phyloP scores from a whole-genome alignment of 2,888 invertebrate genomes.

The Exephanes ischioxanthus region DNA sequence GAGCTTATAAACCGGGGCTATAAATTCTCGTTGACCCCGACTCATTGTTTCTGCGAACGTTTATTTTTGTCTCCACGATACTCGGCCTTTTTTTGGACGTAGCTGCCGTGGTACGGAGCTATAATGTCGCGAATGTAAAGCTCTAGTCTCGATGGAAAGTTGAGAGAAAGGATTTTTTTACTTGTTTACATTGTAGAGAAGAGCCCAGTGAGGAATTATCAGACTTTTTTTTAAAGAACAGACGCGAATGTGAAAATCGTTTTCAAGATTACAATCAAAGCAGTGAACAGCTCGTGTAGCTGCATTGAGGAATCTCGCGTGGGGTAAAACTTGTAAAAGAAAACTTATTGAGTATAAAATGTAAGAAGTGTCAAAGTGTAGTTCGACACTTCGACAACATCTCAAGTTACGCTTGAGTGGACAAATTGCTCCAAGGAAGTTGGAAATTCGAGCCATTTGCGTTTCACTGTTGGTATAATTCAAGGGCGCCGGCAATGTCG shows the following conservation, averaged over 20 bases:
- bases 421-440: background rate
- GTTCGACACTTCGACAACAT: background rate
- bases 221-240: background rate
- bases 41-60: background rate
- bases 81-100: background rate
- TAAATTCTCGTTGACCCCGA: constrained; percentile 28
- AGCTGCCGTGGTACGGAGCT: background rate
- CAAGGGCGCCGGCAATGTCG: background rate
- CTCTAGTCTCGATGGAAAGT: background rate
- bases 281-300: background rate
- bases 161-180: background rate
- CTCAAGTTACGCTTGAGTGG: background rate
- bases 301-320: background rate
- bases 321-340: background rate
- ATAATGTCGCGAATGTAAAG: background rate
- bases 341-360: background rate
- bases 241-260: background rate
- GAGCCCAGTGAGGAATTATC: no score
- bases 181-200: no score
- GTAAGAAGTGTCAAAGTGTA: background rate
- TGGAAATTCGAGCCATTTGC: background rate
- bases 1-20: background rate
- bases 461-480: background rate
- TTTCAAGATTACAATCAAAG: background rate
- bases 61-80: background rate